Evolutionary conservation across 1,140 invertebrate species (phyloP), one percentile per base, ranked within the genome.

Genomic region (Paramacrobiotus metropolitanus): DNA sequence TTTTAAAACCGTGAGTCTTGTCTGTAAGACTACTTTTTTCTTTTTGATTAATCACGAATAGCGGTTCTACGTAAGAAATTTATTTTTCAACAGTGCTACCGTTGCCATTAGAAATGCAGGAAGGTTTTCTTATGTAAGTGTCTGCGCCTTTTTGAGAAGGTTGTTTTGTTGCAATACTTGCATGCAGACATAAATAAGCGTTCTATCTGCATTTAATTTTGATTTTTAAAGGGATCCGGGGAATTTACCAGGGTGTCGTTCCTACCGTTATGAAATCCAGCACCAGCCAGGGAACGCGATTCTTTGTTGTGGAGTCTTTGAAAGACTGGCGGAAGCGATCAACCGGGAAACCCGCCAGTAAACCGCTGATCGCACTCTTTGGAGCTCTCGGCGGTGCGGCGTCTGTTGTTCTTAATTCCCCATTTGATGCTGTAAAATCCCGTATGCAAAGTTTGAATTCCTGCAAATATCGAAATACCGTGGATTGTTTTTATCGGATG

Each of bases 361-460:
- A 92, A 70, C 72, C 83, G 29, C 66, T 95, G 28, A 84, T 91
- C 2, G 80, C 90, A 31, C 64, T 78, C 1, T 95, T 98, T 75
- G 94, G 94, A 74, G 87, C 84, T 44, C 66, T 89, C 62, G 93
- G 92, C 65, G 86, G 94, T 63, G 92, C 91, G 20, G 86, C 84
- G n/a, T 94, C 89, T 28, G 93, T 98, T 1, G 96, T 92, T 74
- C 91, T 91, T 40, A 97, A 97, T 69, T 97, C 91, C 29, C 93
- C 93, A 1, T 80, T 97, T 66, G 94, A 98, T 76, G 94, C 98
- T 1, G 83, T 98, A 1, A 98, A 98, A 77, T 98, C 94, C 20
- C 78, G 94, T 68, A 96, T 99, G 92, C 94, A 99, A 81, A 90
- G 93, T 29, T 75, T 98, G 18, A 92, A 97, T 73, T 89, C 93